Percentiles rank a stretch among this genome's conserved stretches.
Conservation (phyloP, 2,888 invertebrate species). For the Trimorus sp. region DNA sequence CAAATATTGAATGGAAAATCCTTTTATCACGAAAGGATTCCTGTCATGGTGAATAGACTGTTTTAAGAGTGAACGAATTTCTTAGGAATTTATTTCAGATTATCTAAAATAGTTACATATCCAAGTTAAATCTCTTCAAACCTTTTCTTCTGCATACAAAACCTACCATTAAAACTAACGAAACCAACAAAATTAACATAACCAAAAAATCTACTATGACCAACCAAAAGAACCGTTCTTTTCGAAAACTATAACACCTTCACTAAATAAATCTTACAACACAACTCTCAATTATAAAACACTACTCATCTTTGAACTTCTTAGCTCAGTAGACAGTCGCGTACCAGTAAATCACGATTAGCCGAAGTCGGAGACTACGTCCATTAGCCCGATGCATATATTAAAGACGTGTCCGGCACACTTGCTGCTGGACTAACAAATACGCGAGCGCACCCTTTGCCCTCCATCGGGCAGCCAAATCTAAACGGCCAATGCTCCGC, state of each 20-base stretch:
- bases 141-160: too few relatives aligned
- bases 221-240: too few relatives aligned
- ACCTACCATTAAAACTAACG: too few relatives aligned
- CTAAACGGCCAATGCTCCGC: constrained; percentile 67
- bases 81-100: too few relatives aligned
- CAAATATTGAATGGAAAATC: too few relatives aligned
- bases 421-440: constrained; percentile 78
- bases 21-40: too few relatives aligned
- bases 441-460: constrained; percentile 71
- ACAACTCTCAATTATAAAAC: constrained; percentile 3
- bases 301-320: constrained; percentile 39
- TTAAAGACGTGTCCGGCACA: constrained; percentile 78
- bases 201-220: too few relatives aligned
- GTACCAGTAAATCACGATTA: constrained; percentile 68
- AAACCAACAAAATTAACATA: too few relatives aligned
- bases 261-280: background rate
- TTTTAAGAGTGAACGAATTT: too few relatives aligned
- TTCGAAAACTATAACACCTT: background rate
- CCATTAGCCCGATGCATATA: constrained; percentile 73
- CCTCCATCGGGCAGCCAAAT: constrained; percentile 73
- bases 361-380: constrained; percentile 57
- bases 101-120: too few relatives aligned
- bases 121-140: too few relatives aligned
- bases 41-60: too few relatives aligned
- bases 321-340: constrained; percentile 52